Evolutionary conservation across 2,888 invertebrate genomes (phyloP), one percentile per base, ranked within the genome.

Genomic region (Drosophila sordidapex): DNA sequence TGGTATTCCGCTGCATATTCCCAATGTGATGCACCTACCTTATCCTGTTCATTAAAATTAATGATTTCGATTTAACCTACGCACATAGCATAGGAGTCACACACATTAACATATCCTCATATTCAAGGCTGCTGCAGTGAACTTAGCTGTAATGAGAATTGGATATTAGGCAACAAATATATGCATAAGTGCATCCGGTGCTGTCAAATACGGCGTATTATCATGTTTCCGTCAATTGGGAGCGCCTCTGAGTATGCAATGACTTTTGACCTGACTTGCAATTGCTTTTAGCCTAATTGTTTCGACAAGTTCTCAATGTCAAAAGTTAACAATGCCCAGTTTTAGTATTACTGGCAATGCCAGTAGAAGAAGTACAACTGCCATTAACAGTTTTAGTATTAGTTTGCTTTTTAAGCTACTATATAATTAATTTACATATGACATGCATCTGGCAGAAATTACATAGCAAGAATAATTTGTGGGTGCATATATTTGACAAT

Each of bases 11-110:
- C 25, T 25, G 25, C 25, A 25, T 59, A 67, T 78, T 81, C 70
- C 87, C 87, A 68, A 57, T 70, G 70, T 59, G 66, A 70, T 74
- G 72, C 72, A 76, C 65, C 72, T 79, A 70, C 72, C 81, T 78
- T 76, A 88, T 84, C 76, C 79, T 73, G 79, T 84, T 88, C 87
- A 85, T 87, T 86, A 85, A 87, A 87, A 89, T 86, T 89, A 81
- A 85, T 83, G 84, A 87, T 76, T 86, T 83, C 73, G 73, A 72
- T 73, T 81, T 74, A 74, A 54, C 69, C 21, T 31, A 43, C 62
- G 62, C 59, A 71, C 43, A 15, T 15, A 46, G n/a, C 27, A n/a
- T 35, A 48, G 13, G n/a, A 35, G 36, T 5, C 46, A 25, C n/a
- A 25, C 18, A 46, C 35, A 66, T 43, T 25, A 15, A 38, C 8